Evolutionary conservation across 2,113 vertebrate genomes (phyloP).

Genomic region (Lepus europaeus): DNA sequence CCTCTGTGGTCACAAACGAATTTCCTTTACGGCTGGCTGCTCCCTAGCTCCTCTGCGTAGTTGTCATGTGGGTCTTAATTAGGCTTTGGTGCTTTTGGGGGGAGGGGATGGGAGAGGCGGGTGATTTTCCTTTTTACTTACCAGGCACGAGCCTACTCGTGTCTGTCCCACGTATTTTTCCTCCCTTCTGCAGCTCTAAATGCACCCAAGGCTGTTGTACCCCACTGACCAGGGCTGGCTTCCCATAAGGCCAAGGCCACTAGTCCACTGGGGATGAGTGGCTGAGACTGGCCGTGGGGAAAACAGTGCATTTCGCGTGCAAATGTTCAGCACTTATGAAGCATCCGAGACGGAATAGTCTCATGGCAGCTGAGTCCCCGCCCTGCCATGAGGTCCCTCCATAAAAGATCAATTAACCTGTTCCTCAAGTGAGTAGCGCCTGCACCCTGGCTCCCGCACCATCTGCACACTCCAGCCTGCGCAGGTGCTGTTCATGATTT

Average conservation of each 20-base stretch:
- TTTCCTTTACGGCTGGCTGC: conserved; percentile 59
- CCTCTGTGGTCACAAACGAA: conserved; percentile 56
- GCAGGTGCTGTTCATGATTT: not conserved
- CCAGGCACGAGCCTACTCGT: not conserved
- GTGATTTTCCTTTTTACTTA: not conserved
- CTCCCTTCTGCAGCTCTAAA: not conserved
- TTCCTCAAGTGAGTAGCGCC: accelerated
- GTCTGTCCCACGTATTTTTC: not conserved
- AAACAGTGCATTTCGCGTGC: not conserved
- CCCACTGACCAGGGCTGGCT: not conserved
- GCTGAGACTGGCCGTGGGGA: not conserved
- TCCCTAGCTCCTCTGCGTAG: conserved; percentile 5
- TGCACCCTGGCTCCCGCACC: accelerated
- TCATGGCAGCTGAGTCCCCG: not conserved
- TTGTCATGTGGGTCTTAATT: conserved; percentile 2
- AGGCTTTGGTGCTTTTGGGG: not conserved
- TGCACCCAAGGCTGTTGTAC: not conserved
- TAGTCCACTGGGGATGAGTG: accelerated
- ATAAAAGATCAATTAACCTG: accelerated
- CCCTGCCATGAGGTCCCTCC: not conserved
- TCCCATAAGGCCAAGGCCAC: accelerated
- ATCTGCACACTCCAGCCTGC: accelerated
- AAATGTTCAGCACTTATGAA: accelerated
- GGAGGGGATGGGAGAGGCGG: not conserved
- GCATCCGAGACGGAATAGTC: not conserved